Evolutionary conservation across 2,797 vertebrate species (phyloP).

Genomic region (Lagodon rhomboides): DNA sequence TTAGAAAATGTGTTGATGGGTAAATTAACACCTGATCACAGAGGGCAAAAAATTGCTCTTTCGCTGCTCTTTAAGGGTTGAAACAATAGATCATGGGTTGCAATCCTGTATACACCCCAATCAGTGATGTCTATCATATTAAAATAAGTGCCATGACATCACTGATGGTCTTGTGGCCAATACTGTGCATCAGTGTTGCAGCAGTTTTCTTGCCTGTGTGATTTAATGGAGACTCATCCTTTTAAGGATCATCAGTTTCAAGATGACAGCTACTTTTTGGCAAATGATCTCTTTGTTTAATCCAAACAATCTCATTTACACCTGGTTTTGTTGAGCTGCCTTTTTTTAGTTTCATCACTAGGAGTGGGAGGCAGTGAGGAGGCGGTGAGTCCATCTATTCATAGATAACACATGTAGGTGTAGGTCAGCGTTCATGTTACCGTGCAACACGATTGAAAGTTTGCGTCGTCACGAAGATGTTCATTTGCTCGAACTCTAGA

Average conservation of each 20-base stretch:
- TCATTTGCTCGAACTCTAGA: neutral
- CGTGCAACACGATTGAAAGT: neutral
- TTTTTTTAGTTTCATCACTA: neutral
- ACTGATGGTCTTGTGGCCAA: neutral
- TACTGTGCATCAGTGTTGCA: neutral
- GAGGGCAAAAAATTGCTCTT: neutral
- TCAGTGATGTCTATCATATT: neutral
- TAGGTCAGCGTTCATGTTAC: neutral
- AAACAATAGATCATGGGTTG: neutral
- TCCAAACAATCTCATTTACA: neutral
- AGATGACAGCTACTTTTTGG: slow-evolving; percentile 10
- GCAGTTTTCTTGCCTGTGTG: neutral
- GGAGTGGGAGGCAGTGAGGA: neutral
- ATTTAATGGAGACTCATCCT: neutral
- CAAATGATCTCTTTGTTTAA: slow-evolving; percentile 51
- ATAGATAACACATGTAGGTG: neutral
- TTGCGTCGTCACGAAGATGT: neutral
- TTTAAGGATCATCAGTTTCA: neutral
- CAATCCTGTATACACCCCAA: neutral
- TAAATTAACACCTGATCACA: slow-evolving; percentile 3
- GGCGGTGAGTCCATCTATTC: neutral
- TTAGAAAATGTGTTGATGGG: neutral
- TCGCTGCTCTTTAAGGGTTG: neutral
- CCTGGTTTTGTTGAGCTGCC: neutral
- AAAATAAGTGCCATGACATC: neutral